phyloP scores from a whole-genome alignment of 2,797 vertebrate species.

The Anisognathus igniventris region DNA sequence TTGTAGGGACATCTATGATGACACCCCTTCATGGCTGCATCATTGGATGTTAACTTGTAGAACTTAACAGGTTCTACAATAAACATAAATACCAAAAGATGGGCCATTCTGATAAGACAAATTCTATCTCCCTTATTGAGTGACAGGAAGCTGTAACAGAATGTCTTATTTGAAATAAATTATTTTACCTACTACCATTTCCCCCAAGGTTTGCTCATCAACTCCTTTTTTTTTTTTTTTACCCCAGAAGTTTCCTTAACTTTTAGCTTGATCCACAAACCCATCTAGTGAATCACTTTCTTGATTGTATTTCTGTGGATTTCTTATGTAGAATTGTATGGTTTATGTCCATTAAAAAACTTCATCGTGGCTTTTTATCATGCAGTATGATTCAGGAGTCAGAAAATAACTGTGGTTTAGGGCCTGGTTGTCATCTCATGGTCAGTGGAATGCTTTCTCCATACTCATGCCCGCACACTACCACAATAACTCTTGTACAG shows the following conservation, averaged over 20 bases:
- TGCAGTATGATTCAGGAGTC: neutral
- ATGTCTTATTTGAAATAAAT: neutral
- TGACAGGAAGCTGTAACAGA: neutral
- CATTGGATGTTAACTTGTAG: neutral
- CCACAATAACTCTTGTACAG: neutral
- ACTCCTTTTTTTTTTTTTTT: neutral
- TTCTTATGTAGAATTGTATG: neutral
- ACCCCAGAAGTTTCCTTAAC: neutral
- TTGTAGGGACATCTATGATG: neutral
- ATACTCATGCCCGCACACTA: neutral
- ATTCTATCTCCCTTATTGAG: neutral
- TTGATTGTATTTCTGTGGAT: neutral
- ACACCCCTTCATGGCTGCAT: neutral
- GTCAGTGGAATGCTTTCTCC: neutral
- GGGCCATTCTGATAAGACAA: neutral
- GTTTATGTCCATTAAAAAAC: neutral
- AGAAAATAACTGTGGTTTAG: neutral
- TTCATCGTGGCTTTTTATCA: neutral
- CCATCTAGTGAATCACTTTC: neutral
- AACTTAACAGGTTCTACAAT: neutral
- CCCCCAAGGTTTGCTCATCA: neutral
- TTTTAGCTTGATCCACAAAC: neutral
- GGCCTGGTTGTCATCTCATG: neutral
- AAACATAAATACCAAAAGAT: neutral
- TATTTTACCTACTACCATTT: neutral